Percentiles rank a stretch among this genome's conserved stretches.
Evolutionary conservation across 2,113 vertebrate genomes (phyloP).

Genomic region (Edolisoma coerulescens): DNA sequence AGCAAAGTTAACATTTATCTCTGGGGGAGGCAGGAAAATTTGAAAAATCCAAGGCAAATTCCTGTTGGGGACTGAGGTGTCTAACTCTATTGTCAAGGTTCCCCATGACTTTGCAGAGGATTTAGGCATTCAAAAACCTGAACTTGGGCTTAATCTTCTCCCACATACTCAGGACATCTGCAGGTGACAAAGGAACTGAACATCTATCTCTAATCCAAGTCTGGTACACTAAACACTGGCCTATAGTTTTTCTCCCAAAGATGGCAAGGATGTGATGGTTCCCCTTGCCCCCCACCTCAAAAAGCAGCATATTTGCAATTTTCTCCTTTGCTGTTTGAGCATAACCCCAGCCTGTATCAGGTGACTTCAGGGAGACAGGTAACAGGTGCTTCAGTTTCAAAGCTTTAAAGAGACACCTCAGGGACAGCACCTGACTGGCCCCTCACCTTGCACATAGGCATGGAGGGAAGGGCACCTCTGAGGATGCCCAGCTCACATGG

Average conservation of each 20-base stretch:
- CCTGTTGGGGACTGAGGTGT: rapidly evolving
- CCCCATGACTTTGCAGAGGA: background rate
- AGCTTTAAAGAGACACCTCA: background rate
- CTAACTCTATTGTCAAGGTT: background rate
- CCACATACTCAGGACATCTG: background rate
- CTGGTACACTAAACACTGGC: background rate
- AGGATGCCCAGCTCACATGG: background rate
- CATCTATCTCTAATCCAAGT: background rate
- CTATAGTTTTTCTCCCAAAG: background rate
- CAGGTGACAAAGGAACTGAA: background rate
- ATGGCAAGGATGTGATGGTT: background rate
- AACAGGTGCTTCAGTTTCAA: background rate
- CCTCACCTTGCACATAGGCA: rapidly evolving
- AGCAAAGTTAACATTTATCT: background rate
- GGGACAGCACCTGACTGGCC: background rate
- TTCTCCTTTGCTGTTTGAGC: background rate
- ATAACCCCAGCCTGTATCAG: background rate
- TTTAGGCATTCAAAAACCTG: background rate
- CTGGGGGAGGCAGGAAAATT: background rate
- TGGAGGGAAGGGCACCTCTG: background rate
- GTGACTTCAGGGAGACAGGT: background rate
- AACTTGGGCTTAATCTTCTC: background rate
- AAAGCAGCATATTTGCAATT: background rate
- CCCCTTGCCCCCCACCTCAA: background rate
- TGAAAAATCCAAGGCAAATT: background rate